A percentile compares a stretch with the other conserved stretches of the same genome.
These are phyloP conservation scores for Oreohelix idahoensis DNA, from an alignment of 1,140 invertebrate genomes.

Conservation along the genomic window DNA sequence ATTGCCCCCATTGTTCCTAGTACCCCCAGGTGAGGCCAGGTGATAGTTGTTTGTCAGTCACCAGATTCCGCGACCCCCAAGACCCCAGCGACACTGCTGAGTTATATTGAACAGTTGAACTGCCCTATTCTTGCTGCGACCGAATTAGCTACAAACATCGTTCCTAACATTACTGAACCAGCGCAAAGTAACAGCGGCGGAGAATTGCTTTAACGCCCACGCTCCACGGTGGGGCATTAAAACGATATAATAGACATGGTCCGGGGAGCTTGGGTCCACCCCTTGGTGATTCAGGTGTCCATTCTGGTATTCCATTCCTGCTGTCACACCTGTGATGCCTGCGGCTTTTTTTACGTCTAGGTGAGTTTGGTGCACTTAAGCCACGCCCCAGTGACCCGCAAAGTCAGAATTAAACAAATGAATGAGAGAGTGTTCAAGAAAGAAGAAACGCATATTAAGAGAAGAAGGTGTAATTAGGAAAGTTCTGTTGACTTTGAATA, in stretches of 20 bases:
- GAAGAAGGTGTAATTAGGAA: too few relatives aligned
- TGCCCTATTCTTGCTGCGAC: not conserved
- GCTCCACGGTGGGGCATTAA: too few relatives aligned
- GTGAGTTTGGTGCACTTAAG: not conserved
- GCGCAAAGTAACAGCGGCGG: too few relatives aligned
- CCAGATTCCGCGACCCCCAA: not conserved
- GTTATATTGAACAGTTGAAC: not conserved
- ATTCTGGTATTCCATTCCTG: not conserved
- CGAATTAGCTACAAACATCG: not conserved
- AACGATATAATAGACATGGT: too few relatives aligned
- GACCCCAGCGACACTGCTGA: not conserved
- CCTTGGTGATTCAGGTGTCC: not conserved
- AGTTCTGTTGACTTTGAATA: too few relatives aligned
- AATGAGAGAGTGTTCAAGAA: too few relatives aligned
- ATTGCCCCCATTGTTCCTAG: not conserved
- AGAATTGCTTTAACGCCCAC: not conserved
- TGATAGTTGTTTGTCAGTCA: not conserved
- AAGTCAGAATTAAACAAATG: not conserved
- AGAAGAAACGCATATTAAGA: too few relatives aligned
- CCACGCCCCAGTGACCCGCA: not conserved
- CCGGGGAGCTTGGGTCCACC: too few relatives aligned
- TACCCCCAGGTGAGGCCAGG: constrained; percentile 1
- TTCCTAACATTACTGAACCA: not conserved
- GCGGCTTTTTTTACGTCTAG: not conserved
- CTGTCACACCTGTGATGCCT: not conserved